These are phyloP conservation scores for Geodia barretti DNA, from an alignment of 37 sponge, comb jelly and placozoan species.

Conservation along the genomic window DNA sequence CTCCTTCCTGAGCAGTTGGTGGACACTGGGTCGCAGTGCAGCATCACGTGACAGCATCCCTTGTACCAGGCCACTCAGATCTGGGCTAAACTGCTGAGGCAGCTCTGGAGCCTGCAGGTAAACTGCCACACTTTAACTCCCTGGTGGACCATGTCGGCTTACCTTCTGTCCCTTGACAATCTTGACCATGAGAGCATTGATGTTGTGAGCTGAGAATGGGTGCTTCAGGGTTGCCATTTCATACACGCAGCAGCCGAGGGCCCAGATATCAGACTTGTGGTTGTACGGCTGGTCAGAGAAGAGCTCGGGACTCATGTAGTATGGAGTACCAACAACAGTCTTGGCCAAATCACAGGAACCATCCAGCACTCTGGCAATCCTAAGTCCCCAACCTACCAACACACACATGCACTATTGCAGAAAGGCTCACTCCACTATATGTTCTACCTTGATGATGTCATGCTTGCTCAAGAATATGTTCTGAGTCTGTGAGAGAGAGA, in stretches of 20 bases:
- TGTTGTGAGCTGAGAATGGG: slow-evolving; percentile 87
- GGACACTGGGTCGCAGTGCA: slow-evolving; percentile 69
- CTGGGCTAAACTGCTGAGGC: slow-evolving; percentile 69
- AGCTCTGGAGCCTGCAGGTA: slow-evolving; percentile 52
- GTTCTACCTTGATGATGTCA: slow-evolving; percentile 81
- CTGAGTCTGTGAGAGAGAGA: slow-evolving; percentile 74
- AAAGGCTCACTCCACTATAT: no score
- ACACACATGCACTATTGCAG: no score
- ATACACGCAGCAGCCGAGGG: slow-evolving; percentile 94
- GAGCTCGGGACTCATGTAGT: slow-evolving; percentile 98
- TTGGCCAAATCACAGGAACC: slow-evolving; percentile 87
- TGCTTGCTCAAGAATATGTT: slow-evolving; percentile 94
- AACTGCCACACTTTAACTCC: no score
- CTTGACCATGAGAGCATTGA: slow-evolving; percentile 82
- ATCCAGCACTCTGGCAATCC: slow-evolving; percentile 95
- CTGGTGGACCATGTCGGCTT: no score
- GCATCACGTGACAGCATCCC: slow-evolving; percentile 75
- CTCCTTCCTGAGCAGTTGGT: slow-evolving; percentile 61
- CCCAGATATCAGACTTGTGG: slow-evolving; percentile 88
- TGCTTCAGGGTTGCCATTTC: slow-evolving; percentile 94
- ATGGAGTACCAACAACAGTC: slow-evolving; percentile 97
- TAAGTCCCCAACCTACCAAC: no score
- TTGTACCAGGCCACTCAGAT: slow-evolving; percentile 64
- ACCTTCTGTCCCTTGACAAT: slow-evolving; percentile 87
- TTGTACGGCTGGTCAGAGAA: slow-evolving; percentile 90